Base-by-base conservation (phyloP, 30 jellyfish, hydroid and myxozoan genomes). In the Thelohanellus kitauei region DNA sequence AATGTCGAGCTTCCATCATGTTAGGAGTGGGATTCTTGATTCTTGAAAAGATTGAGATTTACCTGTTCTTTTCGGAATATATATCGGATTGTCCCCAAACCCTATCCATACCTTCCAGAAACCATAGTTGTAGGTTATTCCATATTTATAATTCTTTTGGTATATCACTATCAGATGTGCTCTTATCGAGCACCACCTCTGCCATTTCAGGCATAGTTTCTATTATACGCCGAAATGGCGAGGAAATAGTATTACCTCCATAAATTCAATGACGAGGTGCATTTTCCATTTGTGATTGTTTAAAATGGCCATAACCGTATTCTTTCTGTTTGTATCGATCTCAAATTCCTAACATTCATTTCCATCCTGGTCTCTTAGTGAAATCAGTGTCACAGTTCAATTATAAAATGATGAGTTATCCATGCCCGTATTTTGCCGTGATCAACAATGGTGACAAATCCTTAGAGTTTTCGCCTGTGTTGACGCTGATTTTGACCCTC, bases 371-470 rank as follows among this genome's bases (percentile, higher is more conserved):
- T 80, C 97, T 40, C 22, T 85, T 22, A 13, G 85, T 38, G 2
- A 80, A 33, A 51, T 75, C 86, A 29, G 97, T 89, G 33, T 64
- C 66, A 29, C 64, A 35, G 14, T 60, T 51, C 33, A 80, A 33
- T 33, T 63, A 32, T 9, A 80, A 52, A 47, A 63, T 64, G 21
- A 80, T 69, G 85, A 80, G 40, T 18, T 64, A 88, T 6, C 47
- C 85, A 25, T 80, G 97, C 20, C 97, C 97, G 27, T 62, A 85
- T 45, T 53, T 80, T 38, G 85, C 54, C 1, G 97, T 73, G 25
- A 80, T 48, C 41, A 62, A 85, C 20, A 80, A 52, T 14, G 97
- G 88, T 8, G 97, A 62, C n/a, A n/a, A n/a, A 87, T 80, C 48
- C 17, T 27, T 6, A 27, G 6, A 5, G 12, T 12, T 6, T 5